These are phyloP conservation scores for Erebia epiphron DNA, from an alignment of 2,888 invertebrate genomes.

Conservation along the genomic window DNA sequence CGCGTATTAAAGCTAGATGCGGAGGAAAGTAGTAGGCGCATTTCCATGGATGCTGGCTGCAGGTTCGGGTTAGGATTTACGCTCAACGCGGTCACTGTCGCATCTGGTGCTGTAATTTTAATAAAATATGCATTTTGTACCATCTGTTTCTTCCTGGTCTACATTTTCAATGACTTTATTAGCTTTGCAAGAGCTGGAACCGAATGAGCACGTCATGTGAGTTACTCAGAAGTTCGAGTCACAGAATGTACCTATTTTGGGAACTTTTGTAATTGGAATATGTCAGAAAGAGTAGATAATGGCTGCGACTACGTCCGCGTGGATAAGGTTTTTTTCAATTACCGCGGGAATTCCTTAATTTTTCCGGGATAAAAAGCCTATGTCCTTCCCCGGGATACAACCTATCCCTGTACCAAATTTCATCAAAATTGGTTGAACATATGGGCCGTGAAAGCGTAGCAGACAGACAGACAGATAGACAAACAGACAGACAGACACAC, in stretches of 20 bases:
- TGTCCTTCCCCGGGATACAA: too few species aligned
- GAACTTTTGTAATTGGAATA: too few species aligned
- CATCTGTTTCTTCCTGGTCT: slow-evolving; percentile 11
- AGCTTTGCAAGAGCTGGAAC: background rate
- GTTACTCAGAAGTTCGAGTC: background rate
- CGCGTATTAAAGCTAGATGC: slow-evolving; percentile 64
- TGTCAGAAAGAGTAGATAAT: too few species aligned
- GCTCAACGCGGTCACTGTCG: slow-evolving; percentile 65
- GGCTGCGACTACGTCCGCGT: too few species aligned
- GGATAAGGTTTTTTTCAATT: too few species aligned
- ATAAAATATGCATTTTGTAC: slow-evolving; percentile 15
- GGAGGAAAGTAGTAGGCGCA: slow-evolving; percentile 78
- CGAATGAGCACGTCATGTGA: background rate
- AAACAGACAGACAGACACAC: too few species aligned
- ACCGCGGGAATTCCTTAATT: too few species aligned
- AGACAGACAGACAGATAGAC: too few species aligned
- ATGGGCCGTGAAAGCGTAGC: too few species aligned
- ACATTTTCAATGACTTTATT: slow-evolving; percentile 2
- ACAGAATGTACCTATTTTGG: background rate
- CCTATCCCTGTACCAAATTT: too few species aligned
- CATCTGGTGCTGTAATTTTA: slow-evolving; percentile 39
- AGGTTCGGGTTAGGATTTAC: slow-evolving; percentile 48
- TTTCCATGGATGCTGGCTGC: slow-evolving; percentile 76
- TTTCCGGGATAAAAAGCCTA: too few species aligned
- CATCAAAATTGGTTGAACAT: too few species aligned